Base-by-base conservation (phyloP, 1,140 invertebrate species). In the Calliopsis andreniformis region DNA sequence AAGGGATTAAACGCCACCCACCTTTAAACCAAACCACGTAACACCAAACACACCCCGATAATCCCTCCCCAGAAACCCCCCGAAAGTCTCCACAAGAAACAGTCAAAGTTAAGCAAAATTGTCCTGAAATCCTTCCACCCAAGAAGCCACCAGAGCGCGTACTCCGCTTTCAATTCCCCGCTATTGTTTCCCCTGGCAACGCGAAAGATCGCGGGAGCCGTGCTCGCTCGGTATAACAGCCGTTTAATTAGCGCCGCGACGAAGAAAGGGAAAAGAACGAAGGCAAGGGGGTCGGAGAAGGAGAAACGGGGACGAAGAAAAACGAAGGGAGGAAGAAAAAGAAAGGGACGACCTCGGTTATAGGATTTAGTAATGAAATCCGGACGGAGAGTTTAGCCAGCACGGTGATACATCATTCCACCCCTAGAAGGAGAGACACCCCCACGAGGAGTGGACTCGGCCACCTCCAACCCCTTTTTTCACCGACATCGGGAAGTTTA, bases 321-420 rank as follows among this genome's bases (percentile, higher is more conserved):
- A 61, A 30, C 28, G 20, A 28, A 30, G 20, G 62, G 43, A 62
- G 64, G 20, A 28, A 30, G 20, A 66, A 32, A 62, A 68, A 79
- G 61, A 66, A 59, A 76, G 47, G 61, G 28, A 4, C 68, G 79
- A 72, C 72, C 47, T 76, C 68, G 77, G 81, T 84, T 84, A 84
- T 83, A 79, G 83, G 83, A 85, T 85, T 85, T 81, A 83, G 78
- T 85, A 85, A 84, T 85, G 82, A 85, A 84, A 80, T 80, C 76
- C 82, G 73, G 67, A 47, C 61, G 82, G 67, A 84, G 82, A 78
- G 67, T 79, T 82, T 71, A 81, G 73, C 73, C 64, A 55, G 68
- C 47, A 76, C 45, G 81, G 78, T 83, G 82, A 84, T 84, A 84
- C 81, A 84, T 84, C 82, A 84, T 84, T 80, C 73, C 81, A 53